Evolutionary conservation across 2,888 invertebrate species (phyloP), one percentile per base, ranked within the genome.

Genomic region (Salticus scenicus): DNA sequence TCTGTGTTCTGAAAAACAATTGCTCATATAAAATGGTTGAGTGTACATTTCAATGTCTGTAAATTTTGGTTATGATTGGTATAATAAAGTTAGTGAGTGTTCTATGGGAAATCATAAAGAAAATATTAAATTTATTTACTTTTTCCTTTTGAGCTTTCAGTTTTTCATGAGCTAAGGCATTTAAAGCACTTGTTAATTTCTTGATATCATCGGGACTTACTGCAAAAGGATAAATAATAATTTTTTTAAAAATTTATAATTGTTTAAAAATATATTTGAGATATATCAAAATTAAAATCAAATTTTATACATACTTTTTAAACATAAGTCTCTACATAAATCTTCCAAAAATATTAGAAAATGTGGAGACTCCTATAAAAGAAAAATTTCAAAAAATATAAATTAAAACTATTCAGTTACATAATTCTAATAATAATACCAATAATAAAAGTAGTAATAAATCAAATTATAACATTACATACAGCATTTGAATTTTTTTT

Each of bases 81-180:
- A n/a, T n/a, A n/a, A n/a, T n/a, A n/a, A n/a, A n/a, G n/a, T n/a
- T n/a, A n/a, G n/a, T n/a, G n/a, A n/a, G n/a, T n/a, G n/a, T n/a
- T n/a, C n/a, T n/a, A n/a, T n/a, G n/a, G n/a, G n/a, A n/a, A n/a
- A n/a, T n/a, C n/a, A n/a, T n/a, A n/a, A 37, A 37, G 37, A 37
- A 8, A 37, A 37, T 8, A 12, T 8, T 37, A 37, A 37, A 17
- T 17, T 17, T 37, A 28, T 31, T 75, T 80, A 88, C n/a, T n/a
- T n/a, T n/a, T n/a, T n/a, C 91, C 90, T 96, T 97, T 91, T 96
- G 97, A 87, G 95, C 92, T 92, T 97, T 97, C 89, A 94, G 93
- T 91, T 97, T 97, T 92, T 98, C 97, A 90, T 95, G 94, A 90
- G 95, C 95, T 89, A 98, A 92, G 91, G 94, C 96, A 92, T 96